Evolutionary conservation across 2,797 vertebrate species (phyloP).

Genomic region (Pangasius mekongensis): DNA sequence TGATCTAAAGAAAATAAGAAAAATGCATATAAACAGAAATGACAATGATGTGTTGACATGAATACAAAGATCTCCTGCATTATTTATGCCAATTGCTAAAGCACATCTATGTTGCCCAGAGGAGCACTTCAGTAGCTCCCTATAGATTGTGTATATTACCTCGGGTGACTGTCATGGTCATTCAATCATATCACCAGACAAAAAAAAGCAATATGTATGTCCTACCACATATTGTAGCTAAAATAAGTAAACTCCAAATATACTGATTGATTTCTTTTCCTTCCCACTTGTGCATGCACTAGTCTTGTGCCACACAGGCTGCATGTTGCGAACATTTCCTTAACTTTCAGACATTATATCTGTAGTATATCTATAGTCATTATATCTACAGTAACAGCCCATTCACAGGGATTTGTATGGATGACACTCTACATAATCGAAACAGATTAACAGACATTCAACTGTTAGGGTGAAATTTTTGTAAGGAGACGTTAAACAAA

Average conservation of each 20-base stretch:
- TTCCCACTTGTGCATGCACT: background rate
- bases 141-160: conserved; percentile 60
- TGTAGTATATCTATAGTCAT: background rate
- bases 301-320: background rate
- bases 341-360: background rate
- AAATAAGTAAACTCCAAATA: background rate
- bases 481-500: no score
- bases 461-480: no score
- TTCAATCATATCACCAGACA: background rate
- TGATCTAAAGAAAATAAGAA: background rate
- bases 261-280: no score
- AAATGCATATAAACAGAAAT: background rate
- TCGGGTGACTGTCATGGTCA: background rate
- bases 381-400: background rate
- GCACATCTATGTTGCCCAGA: conserved; percentile 50
- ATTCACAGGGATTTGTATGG: background rate
- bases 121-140: conserved; percentile 41
- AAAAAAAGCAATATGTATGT: background rate
- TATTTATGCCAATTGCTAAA: conserved; percentile 57
- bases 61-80: background rate
- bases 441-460: no score
- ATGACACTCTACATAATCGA: background rate
- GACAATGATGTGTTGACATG: background rate
- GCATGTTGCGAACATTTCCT: background rate
- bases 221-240: background rate